These are phyloP conservation scores for Phocides pigmalion DNA, from an alignment of 1,140 invertebrate genomes.

Conservation along the genomic window DNA sequence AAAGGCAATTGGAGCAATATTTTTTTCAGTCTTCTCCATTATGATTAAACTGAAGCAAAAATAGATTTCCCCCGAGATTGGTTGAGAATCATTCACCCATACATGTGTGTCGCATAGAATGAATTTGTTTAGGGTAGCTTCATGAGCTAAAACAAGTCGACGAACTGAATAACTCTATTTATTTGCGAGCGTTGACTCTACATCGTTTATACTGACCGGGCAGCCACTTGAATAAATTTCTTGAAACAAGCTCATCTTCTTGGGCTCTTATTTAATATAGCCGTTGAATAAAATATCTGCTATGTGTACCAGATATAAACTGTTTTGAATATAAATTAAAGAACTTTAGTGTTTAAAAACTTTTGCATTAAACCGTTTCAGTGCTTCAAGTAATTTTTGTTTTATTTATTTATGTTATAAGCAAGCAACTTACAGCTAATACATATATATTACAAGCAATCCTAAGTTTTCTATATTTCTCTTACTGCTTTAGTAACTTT, in stretches of 20 bases:
- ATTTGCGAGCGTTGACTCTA: not conserved
- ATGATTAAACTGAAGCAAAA: conserved; percentile 6
- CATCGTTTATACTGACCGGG: not conserved
- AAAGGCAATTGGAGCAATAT: not conserved
- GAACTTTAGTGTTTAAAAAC: too few relatives aligned
- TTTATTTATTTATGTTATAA: too few relatives aligned
- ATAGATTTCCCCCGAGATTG: conserved; percentile 6
- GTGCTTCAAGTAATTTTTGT: too few relatives aligned
- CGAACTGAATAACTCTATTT: conserved; percentile 6
- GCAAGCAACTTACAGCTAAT: too few relatives aligned
- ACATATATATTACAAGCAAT: too few relatives aligned
- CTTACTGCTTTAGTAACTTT: too few relatives aligned
- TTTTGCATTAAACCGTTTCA: too few relatives aligned
- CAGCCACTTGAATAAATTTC: conserved; percentile 5
- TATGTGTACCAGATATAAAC: not conserved
- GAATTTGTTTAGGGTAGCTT: conserved; percentile 1
- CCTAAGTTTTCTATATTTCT: too few relatives aligned
- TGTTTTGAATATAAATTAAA: too few relatives aligned
- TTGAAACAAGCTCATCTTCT: conserved; percentile 2
- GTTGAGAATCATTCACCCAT: not conserved
- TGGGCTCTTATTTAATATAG: not conserved
- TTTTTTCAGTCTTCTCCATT: not conserved
- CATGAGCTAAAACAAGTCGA: not conserved
- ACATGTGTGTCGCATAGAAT: conserved; percentile 1
- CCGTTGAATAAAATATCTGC: conserved; percentile 2